phyloP scores from a whole-genome alignment of 2,113 vertebrate genomes.

The Balaeniceps rex region DNA sequence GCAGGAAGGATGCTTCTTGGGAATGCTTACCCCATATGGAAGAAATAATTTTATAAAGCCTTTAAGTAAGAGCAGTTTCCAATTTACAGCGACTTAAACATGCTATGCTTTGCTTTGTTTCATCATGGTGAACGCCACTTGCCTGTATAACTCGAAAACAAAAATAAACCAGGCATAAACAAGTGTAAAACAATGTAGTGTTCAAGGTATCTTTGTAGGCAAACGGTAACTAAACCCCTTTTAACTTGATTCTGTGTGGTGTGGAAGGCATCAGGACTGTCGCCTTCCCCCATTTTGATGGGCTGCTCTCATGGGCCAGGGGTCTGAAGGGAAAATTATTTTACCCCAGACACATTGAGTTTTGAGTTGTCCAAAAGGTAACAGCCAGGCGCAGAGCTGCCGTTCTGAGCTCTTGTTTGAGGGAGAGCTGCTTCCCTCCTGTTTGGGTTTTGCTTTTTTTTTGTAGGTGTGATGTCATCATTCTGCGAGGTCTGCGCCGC shows the following conservation, averaged over 20 bases:
- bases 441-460: neutral
- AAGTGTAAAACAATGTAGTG: neutral
- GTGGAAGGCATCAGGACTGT: neutral
- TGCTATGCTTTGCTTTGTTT: neutral
- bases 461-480: conserved; percentile 29
- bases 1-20: neutral
- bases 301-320: neutral
- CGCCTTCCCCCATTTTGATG: neutral
- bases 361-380: neutral
- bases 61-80: neutral
- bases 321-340: neutral
- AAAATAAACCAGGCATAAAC: neutral
- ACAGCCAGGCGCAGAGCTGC: neutral
- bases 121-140: neutral
- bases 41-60: neutral
- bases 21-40: neutral
- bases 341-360: neutral
- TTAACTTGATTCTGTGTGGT: neutral
- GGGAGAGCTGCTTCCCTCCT: neutral
- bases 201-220: neutral
- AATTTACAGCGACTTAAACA: neutral
- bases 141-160: neutral
- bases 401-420: neutral
- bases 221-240: neutral
- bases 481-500: conserved; percentile 34